Conservation (phyloP, 2,888 invertebrate genomes). For the Chelonus formosanus region DNA sequence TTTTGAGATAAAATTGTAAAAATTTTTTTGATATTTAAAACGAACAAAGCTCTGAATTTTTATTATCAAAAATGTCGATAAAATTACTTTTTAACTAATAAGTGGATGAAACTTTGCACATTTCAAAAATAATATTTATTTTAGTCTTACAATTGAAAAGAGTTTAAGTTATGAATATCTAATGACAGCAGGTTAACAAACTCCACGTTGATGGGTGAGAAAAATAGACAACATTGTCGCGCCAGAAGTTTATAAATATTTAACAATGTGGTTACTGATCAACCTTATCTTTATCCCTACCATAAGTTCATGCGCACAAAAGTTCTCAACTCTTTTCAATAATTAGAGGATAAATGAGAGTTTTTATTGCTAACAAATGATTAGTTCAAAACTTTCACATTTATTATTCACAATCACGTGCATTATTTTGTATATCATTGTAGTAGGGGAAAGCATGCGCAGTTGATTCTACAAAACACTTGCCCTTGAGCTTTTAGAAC, state of each 20-base stretch:
- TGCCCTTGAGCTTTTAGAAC: neutral
- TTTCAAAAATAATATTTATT: too few relatives aligned
- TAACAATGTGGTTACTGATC: neutral
- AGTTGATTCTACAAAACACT: neutral
- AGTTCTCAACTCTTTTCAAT: constrained; percentile 1
- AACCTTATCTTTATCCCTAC: constrained; percentile 4
- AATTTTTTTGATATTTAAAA: too few relatives aligned
- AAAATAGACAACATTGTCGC: neutral
- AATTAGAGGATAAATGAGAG: neutral
- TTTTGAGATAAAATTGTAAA: too few relatives aligned
- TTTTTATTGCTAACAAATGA: neutral
- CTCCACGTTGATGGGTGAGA: neutral
- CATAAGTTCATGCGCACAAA: too few relatives aligned
- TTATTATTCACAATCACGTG: constrained; percentile 8
- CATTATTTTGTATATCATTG: neutral
- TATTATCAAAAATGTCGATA: too few relatives aligned
- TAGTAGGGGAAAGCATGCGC: constrained; percentile 14
- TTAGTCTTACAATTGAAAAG: neutral
- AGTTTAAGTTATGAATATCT: constrained; percentile 2
- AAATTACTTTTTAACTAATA: too few relatives aligned
- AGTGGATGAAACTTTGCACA: too few relatives aligned
- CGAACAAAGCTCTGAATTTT: too few relatives aligned
- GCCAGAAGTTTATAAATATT: neutral
- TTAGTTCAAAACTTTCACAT: neutral
- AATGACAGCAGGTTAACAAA: constrained; percentile 2